phyloP scores from a whole-genome alignment of 1,140 invertebrate species.

The Sarcophaga peregrina region DNA sequence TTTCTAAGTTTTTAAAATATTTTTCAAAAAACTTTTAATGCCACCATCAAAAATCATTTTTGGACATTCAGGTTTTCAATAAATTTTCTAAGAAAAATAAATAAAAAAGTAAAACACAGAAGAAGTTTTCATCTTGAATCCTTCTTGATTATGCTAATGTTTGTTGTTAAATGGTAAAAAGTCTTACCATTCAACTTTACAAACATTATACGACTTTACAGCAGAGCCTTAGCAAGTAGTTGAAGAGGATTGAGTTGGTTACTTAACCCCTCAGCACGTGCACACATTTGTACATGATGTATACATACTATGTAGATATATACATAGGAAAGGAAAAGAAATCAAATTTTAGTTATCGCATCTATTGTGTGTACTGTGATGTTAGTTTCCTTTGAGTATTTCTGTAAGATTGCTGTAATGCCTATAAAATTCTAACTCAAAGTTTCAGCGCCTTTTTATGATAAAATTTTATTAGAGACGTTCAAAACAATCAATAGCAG shows the following conservation, averaged over 20 bases:
- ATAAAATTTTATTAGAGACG: too few relatives aligned
- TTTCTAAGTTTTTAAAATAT: too few relatives aligned
- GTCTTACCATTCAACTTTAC: not conserved
- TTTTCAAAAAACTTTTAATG: too few relatives aligned
- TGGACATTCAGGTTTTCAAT: not conserved
- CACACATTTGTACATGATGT: not conserved
- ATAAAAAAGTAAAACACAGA: not conserved
- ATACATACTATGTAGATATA: too few relatives aligned
- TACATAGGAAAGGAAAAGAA: too few relatives aligned
- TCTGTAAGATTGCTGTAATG: too few relatives aligned
- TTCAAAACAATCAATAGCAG: too few relatives aligned
- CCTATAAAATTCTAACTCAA: too few relatives aligned
- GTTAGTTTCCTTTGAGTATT: too few relatives aligned
- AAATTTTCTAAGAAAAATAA: not conserved
- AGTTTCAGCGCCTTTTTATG: too few relatives aligned
- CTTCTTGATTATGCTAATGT: constrained; percentile 37
- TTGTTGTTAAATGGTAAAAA: constrained; percentile 6
- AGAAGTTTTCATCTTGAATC: constrained; percentile 23
- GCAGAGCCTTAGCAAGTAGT: not conserved
- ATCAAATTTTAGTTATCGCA: too few relatives aligned
- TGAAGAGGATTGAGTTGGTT: not conserved
- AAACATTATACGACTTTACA: not conserved
- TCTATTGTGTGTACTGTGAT: too few relatives aligned
- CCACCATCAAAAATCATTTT: not conserved
- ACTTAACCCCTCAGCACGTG: not conserved